A percentile compares a stretch with the other conserved stretches of the same genome.
Conservation (phyloP, 2,113 vertebrate species). For the Siniperca chuatsi region DNA sequence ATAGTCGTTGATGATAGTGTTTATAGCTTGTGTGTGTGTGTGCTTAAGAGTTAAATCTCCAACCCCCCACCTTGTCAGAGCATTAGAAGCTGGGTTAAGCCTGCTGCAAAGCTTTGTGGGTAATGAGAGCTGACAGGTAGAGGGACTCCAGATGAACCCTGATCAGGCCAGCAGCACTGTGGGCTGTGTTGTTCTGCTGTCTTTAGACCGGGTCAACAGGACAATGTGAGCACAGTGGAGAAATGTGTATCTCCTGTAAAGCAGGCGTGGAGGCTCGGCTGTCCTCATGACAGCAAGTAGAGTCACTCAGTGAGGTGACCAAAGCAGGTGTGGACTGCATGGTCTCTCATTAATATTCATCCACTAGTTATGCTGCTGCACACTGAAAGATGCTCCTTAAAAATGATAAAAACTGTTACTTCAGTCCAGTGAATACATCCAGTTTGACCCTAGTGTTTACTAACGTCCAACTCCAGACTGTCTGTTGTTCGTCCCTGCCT, state of each 20-base stretch:
- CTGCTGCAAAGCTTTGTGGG: conserved; percentile 71
- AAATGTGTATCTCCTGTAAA: neutral
- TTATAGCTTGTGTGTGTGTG: conserved; percentile 43
- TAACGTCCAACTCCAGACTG: neutral
- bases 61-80: conserved; percentile 49
- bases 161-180: conserved; percentile 18
- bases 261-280: neutral
- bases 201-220: conserved; percentile 3
- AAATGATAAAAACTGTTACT: neutral
- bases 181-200: neutral
- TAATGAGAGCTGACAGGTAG: conserved; percentile 74
- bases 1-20: conserved; percentile 34
- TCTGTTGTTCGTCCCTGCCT: conserved; percentile 1
- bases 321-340: neutral
- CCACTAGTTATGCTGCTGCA: neutral
- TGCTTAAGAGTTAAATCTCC: conserved; percentile 65
- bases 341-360: neutral
- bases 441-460: conserved; percentile 10
- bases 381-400: neutral
- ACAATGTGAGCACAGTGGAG: neutral
- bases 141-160: conserved; percentile 47
- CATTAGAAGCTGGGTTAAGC: conserved; percentile 74
- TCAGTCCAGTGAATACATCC: neutral
- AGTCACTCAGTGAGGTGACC: neutral
- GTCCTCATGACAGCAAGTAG: neutral